Evolutionary conservation across 2,888 invertebrate genomes (phyloP).

Genomic region (Zygaena filipendulae): DNA sequence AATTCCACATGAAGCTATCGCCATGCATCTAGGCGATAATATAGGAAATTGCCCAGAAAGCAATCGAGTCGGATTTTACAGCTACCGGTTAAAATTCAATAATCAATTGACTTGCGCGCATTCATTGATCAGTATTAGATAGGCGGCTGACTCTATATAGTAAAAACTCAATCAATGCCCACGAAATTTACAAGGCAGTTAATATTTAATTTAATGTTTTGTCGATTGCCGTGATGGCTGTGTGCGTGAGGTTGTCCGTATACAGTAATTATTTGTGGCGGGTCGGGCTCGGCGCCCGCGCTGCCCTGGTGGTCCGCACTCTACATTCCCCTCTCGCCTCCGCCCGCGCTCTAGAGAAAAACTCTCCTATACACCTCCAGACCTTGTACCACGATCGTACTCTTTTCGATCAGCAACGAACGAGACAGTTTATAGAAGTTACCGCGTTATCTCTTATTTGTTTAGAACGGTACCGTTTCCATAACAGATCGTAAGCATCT

Average conservation of each 20-base stretch:
- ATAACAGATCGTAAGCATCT: no score
- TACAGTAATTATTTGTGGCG: constrained; percentile 64
- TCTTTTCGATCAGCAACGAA: no score
- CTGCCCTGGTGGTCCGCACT: constrained; percentile 54
- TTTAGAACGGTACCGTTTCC: no score
- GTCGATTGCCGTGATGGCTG: constrained; percentile 30
- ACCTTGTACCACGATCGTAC: no score
- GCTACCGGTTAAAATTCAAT: no score
- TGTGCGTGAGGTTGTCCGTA: constrained; percentile 38
- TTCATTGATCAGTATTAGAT: no score
- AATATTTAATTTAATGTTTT: constrained; percentile 60
- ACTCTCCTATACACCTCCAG: constrained; percentile 46
- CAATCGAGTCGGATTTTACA: constrained; percentile 37
- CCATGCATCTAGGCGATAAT: no score
- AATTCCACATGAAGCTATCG: no score
- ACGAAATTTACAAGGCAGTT: constrained; percentile 62
- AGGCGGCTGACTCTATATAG: constrained; percentile 25
- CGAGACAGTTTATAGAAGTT: no score
- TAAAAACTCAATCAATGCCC: constrained; percentile 53
- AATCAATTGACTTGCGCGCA: no score
- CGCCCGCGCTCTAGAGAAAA: constrained; percentile 26
- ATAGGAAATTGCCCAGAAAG: no score
- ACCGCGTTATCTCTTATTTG: no score
- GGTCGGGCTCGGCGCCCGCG: constrained; percentile 46
- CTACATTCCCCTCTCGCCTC: constrained; percentile 11